phyloP scores from a whole-genome alignment of 2,888 invertebrate genomes.

The Nemurella pictetii region DNA sequence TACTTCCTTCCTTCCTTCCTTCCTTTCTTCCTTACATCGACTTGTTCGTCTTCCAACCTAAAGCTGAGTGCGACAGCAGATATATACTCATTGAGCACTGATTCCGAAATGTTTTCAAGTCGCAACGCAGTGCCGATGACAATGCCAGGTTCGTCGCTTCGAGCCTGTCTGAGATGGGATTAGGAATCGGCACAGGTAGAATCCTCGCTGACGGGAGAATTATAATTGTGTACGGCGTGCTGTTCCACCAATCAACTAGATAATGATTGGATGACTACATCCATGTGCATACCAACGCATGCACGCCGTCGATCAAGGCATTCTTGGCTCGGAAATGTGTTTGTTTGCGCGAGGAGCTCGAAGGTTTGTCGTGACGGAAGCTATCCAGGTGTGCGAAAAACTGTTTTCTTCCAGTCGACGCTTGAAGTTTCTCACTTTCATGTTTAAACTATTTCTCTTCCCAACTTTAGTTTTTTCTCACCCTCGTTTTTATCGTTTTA shows the following conservation, averaged over 20 bases:
- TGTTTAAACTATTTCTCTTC: background rate
- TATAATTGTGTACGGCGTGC: background rate
- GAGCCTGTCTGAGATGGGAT: background rate
- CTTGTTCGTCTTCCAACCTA: background rate
- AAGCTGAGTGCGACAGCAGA: background rate
- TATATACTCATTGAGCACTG: background rate
- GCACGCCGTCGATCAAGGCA: too few species aligned
- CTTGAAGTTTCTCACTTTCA: background rate
- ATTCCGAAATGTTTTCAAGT: background rate
- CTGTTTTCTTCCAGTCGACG: background rate
- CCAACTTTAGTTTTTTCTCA: background rate
- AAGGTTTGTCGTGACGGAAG: background rate
- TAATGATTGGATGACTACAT: background rate
- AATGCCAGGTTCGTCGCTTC: background rate
- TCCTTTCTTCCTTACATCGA: background rate
- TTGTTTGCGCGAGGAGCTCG: background rate
- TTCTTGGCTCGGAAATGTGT: too few species aligned
- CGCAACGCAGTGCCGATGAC: background rate
- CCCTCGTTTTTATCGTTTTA: slow-evolving; percentile 8
- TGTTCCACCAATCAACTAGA: background rate
- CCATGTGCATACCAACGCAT: too few species aligned
- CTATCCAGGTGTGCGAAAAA: background rate
- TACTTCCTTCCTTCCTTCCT: background rate
- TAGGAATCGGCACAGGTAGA: background rate
- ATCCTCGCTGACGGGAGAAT: background rate